These are phyloP conservation scores for Trissolcus basalis DNA, from an alignment of 1,140 invertebrate species.

Conservation along the genomic window DNA sequence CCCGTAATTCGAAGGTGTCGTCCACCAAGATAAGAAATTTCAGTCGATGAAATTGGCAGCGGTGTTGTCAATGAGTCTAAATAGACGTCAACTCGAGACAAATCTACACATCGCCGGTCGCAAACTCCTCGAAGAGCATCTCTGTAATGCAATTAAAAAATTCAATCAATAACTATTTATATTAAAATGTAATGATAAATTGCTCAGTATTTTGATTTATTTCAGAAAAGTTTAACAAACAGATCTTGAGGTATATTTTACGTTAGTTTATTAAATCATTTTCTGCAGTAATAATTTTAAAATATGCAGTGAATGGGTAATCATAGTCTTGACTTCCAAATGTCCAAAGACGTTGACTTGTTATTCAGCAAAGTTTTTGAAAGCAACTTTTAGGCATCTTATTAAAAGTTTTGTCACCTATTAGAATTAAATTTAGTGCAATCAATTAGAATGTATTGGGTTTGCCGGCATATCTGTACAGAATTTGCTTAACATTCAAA, in stretches of 20 bases:
- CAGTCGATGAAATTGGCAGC: conserved; percentile 78
- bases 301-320: neutral
- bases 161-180: no score
- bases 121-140: conserved; percentile 76
- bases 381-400: conserved; percentile 9
- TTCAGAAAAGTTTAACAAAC: neutral
- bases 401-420: conserved; percentile 7
- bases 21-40: conserved; percentile 82
- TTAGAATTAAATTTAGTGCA: conserved; percentile 1
- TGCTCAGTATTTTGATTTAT: neutral
- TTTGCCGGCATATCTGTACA: no score
- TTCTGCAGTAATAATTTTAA: neutral
- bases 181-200: conserved; percentile 7
- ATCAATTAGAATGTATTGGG: neutral
- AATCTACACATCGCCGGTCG: conserved; percentile 79
- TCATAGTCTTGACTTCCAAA: neutral
- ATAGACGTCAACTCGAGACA: conserved; percentile 80
- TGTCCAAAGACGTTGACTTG: conserved; percentile 23
- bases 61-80: conserved; percentile 81
- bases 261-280: no score
- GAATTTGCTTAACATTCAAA: no score
- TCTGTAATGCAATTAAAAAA: conserved; percentile 65
- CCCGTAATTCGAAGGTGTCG: conserved; percentile 83
- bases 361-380: conserved; percentile 13
- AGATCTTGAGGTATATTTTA: no score